These are phyloP conservation scores for Chromobotia macracanthus DNA, from an alignment of 2,797 vertebrate species.

Conservation along the genomic window DNA sequence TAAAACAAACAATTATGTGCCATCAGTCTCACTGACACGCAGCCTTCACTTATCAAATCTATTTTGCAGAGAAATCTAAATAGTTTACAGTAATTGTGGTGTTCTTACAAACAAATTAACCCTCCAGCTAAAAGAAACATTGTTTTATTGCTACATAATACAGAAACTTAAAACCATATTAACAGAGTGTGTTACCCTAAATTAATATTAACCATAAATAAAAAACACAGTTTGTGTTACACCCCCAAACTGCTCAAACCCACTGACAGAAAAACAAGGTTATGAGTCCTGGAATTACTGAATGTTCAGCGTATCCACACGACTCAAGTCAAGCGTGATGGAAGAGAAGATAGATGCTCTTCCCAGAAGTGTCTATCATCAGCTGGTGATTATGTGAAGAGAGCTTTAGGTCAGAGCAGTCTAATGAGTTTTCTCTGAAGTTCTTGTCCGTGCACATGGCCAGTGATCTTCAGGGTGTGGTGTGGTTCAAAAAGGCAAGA, in stretches of 20 bases:
- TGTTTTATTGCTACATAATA: constrained; percentile 53
- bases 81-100: constrained; percentile 31
- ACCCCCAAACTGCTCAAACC: constrained; percentile 39
- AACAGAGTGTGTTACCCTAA: constrained; percentile 11
- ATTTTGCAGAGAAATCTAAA: constrained; percentile 56
- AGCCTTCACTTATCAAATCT: constrained; percentile 44
- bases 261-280: not conserved
- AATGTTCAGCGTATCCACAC: not conserved
- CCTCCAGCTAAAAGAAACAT: constrained; percentile 46
- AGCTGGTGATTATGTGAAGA: constrained; percentile 37
- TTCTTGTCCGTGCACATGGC: not conserved
- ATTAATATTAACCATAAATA: constrained; percentile 32
- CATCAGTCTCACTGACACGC: not conserved
- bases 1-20: constrained; percentile 3
- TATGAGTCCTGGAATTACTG: constrained; percentile 16
- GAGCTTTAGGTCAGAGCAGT: not conserved
- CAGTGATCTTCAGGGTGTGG: constrained; percentile 57
- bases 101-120: constrained; percentile 41
- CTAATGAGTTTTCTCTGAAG: constrained; percentile 22
- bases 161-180: constrained; percentile 40
- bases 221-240: not conserved
- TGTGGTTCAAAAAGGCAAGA: constrained; percentile 40
- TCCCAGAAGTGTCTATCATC: constrained; percentile 27
- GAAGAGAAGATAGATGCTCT: constrained; percentile 15
- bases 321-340: constrained; percentile 16